Evolutionary conservation across 2,797 vertebrate species (phyloP).

Genomic region (Silurus aristotelis): DNA sequence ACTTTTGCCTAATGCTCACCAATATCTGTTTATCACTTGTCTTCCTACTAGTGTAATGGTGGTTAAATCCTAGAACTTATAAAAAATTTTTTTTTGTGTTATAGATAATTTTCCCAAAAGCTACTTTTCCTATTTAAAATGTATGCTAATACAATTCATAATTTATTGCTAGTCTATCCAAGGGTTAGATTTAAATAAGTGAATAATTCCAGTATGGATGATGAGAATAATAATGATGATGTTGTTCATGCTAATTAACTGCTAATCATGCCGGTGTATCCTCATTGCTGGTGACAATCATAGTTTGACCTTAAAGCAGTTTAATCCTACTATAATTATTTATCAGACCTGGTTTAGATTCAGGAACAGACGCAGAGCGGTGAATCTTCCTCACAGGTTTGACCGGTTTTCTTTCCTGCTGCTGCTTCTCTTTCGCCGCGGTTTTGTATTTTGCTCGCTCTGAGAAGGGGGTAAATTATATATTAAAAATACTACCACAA

Average conservation of each 20-base stretch:
- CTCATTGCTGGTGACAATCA: not conserved
- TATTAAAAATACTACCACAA: not conserved
- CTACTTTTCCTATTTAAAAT: too few species aligned
- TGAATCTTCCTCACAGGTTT: constrained; percentile 87
- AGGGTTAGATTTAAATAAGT: too few species aligned
- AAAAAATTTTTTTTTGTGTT: too few species aligned
- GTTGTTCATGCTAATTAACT: not conserved
- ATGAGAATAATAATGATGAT: not conserved
- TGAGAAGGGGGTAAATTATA: not conserved
- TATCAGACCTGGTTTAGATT: constrained; percentile 81
- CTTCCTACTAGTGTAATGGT: not conserved
- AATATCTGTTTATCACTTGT: not conserved
- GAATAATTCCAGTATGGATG: not conserved
- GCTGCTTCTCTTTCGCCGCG: constrained; percentile 50
- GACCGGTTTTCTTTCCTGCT: constrained; percentile 67
- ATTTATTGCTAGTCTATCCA: not conserved
- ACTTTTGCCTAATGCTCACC: not conserved
- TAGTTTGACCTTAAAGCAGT: not conserved
- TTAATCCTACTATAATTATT: not conserved
- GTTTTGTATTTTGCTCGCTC: constrained; percentile 40
- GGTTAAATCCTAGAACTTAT: not conserved
- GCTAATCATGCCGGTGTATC: not conserved
- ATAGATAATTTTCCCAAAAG: not conserved
- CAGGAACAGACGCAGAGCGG: constrained; percentile 72
- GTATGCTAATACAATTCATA: not conserved